Evolutionary conservation across 2,888 invertebrate genomes (phyloP).

Genomic region (Seira musarum): DNA sequence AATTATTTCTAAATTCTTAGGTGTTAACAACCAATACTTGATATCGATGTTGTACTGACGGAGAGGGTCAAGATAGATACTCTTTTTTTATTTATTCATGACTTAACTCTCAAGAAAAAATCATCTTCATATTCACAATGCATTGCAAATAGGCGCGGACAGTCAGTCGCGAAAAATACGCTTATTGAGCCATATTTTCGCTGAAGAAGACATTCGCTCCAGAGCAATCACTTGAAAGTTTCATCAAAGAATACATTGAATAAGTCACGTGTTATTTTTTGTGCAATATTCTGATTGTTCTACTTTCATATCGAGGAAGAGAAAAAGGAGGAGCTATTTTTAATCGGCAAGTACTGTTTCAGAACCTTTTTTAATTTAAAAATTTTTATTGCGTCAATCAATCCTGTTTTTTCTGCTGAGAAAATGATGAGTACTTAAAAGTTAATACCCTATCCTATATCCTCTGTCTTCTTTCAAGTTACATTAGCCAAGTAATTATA

Average conservation of each 20-base stretch:
- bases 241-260: conserved; percentile 14
- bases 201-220: conserved; percentile 9
- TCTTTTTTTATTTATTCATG: background rate
- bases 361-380: conserved; percentile 4
- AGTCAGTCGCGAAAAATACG: conserved; percentile 9
- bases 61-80: conserved; percentile 7
- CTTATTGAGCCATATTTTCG: conserved; percentile 14
- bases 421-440: background rate
- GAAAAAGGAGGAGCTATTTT: background rate
- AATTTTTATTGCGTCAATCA: conserved; percentile 3
- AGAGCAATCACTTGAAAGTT: conserved; percentile 12
- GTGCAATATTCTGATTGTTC: conserved; percentile 22
- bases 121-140: background rate
- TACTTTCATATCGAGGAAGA: conserved; percentile 6
- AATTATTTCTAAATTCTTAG: background rate
- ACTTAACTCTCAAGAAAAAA: conserved; percentile 4
- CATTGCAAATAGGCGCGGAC: background rate
- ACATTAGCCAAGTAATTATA: background rate
- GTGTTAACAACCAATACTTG: conserved; percentile 20
- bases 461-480: too few relatives aligned
- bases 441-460: too few relatives aligned
- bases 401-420: background rate
- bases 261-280: conserved; percentile 20
- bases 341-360: background rate
- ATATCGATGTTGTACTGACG: conserved; percentile 19